Evolutionary conservation across 2,888 invertebrate species (phyloP).

Genomic region (Stenoptilia bipunctidactyla): DNA sequence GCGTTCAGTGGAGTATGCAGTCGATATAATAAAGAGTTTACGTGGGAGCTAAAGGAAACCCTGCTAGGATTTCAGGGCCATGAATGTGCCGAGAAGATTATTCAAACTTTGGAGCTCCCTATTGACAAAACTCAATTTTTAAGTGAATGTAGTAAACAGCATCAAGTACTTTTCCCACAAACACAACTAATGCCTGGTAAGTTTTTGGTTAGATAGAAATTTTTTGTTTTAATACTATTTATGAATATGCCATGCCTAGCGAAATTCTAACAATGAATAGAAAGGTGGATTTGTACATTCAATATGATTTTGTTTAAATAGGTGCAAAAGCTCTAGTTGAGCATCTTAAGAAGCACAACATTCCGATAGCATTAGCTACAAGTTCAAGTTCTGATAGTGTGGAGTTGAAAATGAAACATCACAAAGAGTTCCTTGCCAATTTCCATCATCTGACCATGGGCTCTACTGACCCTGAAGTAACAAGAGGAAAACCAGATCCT

Average conservation of each 20-base stretch:
- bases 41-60: slow-evolving; percentile 81
- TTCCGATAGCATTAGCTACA: slow-evolving; percentile 90
- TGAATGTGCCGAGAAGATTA: slow-evolving; percentile 74
- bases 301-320: slow-evolving; percentile 30
- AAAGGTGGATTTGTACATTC: slow-evolving; percentile 7
- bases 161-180: slow-evolving; percentile 70
- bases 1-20: slow-evolving; percentile 76
- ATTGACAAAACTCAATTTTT: slow-evolving; percentile 76
- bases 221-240: background rate
- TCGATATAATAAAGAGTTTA: slow-evolving; percentile 79
- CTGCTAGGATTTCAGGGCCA: slow-evolving; percentile 77
- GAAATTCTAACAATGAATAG: too few species aligned
- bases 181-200: slow-evolving; percentile 81
- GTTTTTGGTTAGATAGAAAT: background rate
- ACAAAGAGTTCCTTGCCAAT: slow-evolving; percentile 74
- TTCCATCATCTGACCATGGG: slow-evolving; percentile 85
- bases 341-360: slow-evolving; percentile 78
- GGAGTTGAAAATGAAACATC: slow-evolving; percentile 75
- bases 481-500: slow-evolving; percentile 88
- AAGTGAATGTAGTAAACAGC: slow-evolving; percentile 59
- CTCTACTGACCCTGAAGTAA: slow-evolving; percentile 86
- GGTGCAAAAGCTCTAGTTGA: slow-evolving; percentile 82
- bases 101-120: slow-evolving; percentile 73
- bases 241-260: too few species aligned
- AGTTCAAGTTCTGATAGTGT: slow-evolving; percentile 83